phyloP scores from a whole-genome alignment of 2,888 invertebrate genomes.

The Coecobrya sp. region DNA sequence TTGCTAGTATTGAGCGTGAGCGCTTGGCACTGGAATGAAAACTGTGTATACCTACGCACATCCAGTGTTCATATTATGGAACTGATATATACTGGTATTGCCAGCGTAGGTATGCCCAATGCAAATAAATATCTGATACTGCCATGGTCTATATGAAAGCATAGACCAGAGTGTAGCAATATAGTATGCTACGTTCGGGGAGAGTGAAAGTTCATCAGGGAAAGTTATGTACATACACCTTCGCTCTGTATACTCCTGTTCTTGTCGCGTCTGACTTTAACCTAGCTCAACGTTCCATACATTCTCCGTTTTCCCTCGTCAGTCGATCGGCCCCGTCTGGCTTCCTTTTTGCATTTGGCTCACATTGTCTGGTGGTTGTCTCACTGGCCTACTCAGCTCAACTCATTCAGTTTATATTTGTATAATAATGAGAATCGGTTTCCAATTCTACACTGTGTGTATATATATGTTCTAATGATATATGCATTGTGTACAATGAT shows the following conservation, averaged over 20 bases:
- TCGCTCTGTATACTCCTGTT: constrained; percentile 11
- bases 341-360: constrained; percentile 59
- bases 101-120: no score
- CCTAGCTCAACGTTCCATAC: constrained; percentile 77
- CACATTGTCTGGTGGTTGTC: constrained; percentile 44
- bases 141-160: no score
- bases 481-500: no score
- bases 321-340: constrained; percentile 71
- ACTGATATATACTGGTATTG: background rate
- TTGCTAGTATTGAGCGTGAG: constrained; percentile 18
- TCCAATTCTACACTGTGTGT: background rate
- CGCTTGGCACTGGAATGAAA: background rate
- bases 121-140: no score
- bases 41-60: background rate
- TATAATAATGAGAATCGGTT: constrained; percentile 13
- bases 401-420: constrained; percentile 33
- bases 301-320: constrained; percentile 75
- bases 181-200: background rate
- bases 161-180: no score
- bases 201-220: constrained; percentile 53
- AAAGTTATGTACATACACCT: constrained; percentile 20
- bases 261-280: constrained; percentile 74
- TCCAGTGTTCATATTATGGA: background rate
- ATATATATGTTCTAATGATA: background rate
- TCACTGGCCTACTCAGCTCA: constrained; percentile 69